Conservation (phyloP, 2,888 invertebrate genomes). For the Oxyscelio sp. region DNA sequence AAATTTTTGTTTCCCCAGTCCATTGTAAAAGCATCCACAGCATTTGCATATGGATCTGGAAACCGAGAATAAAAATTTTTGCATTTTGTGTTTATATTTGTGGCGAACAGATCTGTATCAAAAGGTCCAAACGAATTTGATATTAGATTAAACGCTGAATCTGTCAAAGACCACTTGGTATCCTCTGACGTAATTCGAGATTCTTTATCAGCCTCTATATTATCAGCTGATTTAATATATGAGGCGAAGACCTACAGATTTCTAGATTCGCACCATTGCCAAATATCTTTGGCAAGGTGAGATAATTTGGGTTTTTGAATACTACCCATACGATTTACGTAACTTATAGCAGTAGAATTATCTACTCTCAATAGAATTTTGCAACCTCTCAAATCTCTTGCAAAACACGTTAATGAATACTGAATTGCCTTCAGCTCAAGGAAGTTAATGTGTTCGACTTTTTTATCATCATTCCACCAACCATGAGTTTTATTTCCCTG, state of each 20-base stretch:
- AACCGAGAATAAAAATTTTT: conserved; percentile 9
- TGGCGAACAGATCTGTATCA: too few species aligned
- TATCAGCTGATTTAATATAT: conserved; percentile 1
- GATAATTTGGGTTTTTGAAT: too few species aligned
- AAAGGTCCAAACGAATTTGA: background rate
- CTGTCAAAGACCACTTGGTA: background rate
- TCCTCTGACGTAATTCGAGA: background rate
- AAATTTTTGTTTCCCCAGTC: background rate
- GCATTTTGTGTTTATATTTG: conserved; percentile 8
- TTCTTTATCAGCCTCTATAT: background rate
- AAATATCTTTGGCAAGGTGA: too few species aligned
- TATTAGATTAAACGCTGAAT: background rate
- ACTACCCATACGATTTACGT: conserved; percentile 40
- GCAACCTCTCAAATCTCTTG: background rate
- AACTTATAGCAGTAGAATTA: conserved; percentile 50
- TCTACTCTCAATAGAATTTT: conserved; percentile 40
- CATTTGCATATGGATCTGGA: conserved; percentile 24
- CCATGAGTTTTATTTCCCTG: conserved; percentile 1
- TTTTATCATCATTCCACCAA: background rate
- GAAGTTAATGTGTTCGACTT: background rate
- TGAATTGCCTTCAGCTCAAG: too few species aligned
- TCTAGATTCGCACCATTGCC: conserved; percentile 31
- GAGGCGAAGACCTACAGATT: conserved; percentile 3
- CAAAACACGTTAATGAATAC: conserved; percentile 6
- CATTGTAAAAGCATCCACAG: background rate